Conservation (phyloP, 2,888 invertebrate genomes). For the Hydriomena furcata region DNA sequence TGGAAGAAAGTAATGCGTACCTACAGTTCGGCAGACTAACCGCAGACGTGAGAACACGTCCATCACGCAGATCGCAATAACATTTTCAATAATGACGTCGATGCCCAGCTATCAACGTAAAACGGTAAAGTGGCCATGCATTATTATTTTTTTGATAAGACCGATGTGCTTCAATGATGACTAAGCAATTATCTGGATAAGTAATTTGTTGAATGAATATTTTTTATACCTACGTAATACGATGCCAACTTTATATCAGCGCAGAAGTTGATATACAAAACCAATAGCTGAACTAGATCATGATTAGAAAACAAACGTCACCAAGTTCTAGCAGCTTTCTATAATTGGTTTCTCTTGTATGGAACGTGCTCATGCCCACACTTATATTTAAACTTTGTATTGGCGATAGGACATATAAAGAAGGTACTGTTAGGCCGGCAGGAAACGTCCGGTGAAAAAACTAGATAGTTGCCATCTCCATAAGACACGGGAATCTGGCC, state of each 20-base stretch:
- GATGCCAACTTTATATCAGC: neutral
- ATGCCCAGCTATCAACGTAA: constrained; percentile 53
- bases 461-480: constrained; percentile 75
- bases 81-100: constrained; percentile 51
- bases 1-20: constrained; percentile 60
- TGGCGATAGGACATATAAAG: constrained; percentile 49
- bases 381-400: constrained; percentile 39
- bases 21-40: constrained; percentile 65
- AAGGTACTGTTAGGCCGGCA: constrained; percentile 63
- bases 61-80: constrained; percentile 48
- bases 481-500: constrained; percentile 82
- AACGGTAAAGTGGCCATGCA: constrained; percentile 44
- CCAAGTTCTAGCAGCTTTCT: constrained; percentile 30
- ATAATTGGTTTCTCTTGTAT: constrained; percentile 34
- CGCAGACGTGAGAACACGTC: constrained; percentile 55
- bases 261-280: neutral
- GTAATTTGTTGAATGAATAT: neutral
- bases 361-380: constrained; percentile 30
- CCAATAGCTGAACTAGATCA: constrained; percentile 11
- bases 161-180: constrained; percentile 7
- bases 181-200: neutral
- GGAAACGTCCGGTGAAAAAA: constrained; percentile 75
- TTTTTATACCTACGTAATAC: neutral
- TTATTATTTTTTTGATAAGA: constrained; percentile 42
- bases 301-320: constrained; percentile 18